Evolutionary conservation across 2,888 invertebrate genomes (phyloP).

Genomic region (Drosophila setosimentum): DNA sequence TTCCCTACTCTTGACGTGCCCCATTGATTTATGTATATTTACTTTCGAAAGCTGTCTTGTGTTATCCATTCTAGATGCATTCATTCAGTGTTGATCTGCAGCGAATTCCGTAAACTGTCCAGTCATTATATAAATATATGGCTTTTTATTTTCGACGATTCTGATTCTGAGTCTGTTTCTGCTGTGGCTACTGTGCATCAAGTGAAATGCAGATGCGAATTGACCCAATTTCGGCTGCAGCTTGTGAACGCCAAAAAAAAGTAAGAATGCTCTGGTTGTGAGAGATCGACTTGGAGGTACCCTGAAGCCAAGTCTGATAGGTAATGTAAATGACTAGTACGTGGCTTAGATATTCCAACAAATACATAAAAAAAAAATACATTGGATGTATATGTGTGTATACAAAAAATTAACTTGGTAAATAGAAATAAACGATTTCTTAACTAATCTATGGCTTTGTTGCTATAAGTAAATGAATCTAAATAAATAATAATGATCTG

Average conservation of each 20-base stretch:
- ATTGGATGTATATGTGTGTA: neutral
- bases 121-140: conserved; percentile 53
- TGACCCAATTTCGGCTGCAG: conserved; percentile 59
- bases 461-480: neutral
- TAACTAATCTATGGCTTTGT: neutral
- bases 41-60: conserved; percentile 55
- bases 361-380: neutral
- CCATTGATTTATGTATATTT: conserved; percentile 69
- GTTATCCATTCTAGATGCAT: conserved; percentile 33
- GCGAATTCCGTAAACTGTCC: conserved; percentile 27
- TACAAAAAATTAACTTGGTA: neutral
- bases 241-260: conserved; percentile 25
- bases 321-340: neutral
- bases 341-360: neutral
- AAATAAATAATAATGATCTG: neutral
- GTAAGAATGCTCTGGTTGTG: neutral
- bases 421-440: neutral
- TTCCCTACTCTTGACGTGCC: conserved; percentile 42
- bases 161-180: conserved; percentile 6
- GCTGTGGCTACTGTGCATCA: conserved; percentile 67
- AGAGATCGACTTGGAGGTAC: neutral
- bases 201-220: conserved; percentile 60
- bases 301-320: neutral
- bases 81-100: conserved; percentile 8
- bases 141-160: conserved; percentile 48